These are phyloP conservation scores for Caenorhabditis wallacei DNA, from an alignment of 2,888 invertebrate genomes.

Conservation along the genomic window DNA sequence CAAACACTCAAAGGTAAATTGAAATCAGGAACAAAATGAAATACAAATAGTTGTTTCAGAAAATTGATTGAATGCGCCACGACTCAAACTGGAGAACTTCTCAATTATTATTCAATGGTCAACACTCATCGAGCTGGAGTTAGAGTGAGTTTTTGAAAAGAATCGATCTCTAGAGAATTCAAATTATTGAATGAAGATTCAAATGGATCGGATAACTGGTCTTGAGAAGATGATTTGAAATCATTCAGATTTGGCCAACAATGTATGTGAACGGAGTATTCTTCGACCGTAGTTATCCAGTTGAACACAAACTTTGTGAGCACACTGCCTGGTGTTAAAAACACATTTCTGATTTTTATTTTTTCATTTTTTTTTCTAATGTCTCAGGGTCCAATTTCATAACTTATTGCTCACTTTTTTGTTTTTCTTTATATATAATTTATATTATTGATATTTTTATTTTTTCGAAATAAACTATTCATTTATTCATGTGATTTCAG, in stretches of 20 bases:
- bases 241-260: slow-evolving; percentile 81
- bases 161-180: background rate
- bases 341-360: background rate
- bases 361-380: slow-evolving; percentile 1
- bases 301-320: slow-evolving; percentile 79
- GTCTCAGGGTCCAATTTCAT: slow-evolving; percentile 53
- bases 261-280: slow-evolving; percentile 82
- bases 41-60: slow-evolving; percentile 39
- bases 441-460: background rate
- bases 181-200: too few relatives aligned
- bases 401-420: slow-evolving; percentile 48
- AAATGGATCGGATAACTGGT: too few relatives aligned
- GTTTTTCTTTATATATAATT: background rate
- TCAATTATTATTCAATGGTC: slow-evolving; percentile 83
- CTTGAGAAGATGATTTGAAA: too few relatives aligned
- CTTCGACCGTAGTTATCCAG: slow-evolving; percentile 82
- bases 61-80: slow-evolving; percentile 80
- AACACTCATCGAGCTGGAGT: slow-evolving; percentile 82
- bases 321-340: slow-evolving; percentile 80
- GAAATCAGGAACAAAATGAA: background rate
- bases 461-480: background rate
- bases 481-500: slow-evolving; percentile 16
- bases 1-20: slow-evolving; percentile 77
- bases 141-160: slow-evolving; percentile 53
- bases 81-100: slow-evolving; percentile 82